Percentiles rank a stretch among this genome's conserved stretches.
Conservation (phyloP, 2,797 vertebrate genomes). For the Psittacula derbiana region DNA sequence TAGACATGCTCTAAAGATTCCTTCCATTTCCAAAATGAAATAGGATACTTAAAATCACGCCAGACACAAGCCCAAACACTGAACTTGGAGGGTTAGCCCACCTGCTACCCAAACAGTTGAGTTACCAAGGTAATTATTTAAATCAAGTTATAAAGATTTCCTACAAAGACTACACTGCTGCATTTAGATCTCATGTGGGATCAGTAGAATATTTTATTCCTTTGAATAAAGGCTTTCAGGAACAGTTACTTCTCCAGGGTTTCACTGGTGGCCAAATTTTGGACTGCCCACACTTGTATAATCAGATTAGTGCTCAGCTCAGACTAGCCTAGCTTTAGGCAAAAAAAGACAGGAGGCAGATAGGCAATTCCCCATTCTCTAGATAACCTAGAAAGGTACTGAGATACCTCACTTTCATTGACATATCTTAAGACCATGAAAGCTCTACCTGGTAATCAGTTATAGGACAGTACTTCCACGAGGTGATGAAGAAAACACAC, state of each 20-base stretch:
- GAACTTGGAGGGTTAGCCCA: constrained; percentile 35
- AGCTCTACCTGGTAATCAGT: not conserved
- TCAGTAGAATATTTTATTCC: not conserved
- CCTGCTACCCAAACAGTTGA: constrained; percentile 40
- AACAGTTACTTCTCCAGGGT: not conserved
- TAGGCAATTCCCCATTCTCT: constrained; percentile 46
- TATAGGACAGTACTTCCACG: not conserved
- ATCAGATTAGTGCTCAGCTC: constrained; percentile 31
- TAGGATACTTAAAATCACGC: constrained; percentile 16
- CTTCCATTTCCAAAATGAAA: constrained; percentile 46
- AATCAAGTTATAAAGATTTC: constrained; percentile 21
- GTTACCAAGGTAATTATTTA: constrained; percentile 35
- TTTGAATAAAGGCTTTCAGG: not conserved
- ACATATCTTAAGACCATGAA: not conserved
- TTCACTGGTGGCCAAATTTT: not conserved
- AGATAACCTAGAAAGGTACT: not conserved
- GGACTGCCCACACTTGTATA: not conserved
- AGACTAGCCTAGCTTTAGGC: constrained; percentile 43
- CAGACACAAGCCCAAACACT: constrained; percentile 36
- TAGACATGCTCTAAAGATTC: constrained; percentile 42
- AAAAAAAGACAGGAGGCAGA: constrained; percentile 38
- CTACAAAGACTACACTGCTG: not conserved
- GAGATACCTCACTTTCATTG: constrained; percentile 6
- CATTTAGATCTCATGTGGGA: not conserved
- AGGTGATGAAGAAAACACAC: not conserved